phyloP scores from a whole-genome alignment of 2,113 vertebrate genomes.

The Martes martes region DNA sequence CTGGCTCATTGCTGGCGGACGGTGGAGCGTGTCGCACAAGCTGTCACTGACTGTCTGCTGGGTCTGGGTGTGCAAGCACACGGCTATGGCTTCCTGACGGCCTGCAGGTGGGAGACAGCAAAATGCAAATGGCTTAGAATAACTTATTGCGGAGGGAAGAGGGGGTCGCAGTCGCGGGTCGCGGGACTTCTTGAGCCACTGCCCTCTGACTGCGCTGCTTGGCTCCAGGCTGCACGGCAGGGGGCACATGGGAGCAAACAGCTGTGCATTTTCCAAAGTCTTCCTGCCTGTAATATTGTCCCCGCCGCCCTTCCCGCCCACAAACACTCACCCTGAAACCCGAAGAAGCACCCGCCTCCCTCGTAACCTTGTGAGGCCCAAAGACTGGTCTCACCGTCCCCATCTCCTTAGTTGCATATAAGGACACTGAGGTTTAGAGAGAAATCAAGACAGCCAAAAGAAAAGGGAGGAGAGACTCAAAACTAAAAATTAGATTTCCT shows the following conservation, averaged over 20 bases:
- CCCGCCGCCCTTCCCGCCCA: neutral
- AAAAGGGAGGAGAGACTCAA: neutral
- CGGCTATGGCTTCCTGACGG: slow-evolving; percentile 88
- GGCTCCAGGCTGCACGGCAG: neutral
- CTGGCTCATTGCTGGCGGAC: slow-evolving; percentile 84
- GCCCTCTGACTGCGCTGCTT: neutral
- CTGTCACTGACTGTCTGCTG: slow-evolving; percentile 83
- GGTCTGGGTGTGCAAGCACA: slow-evolving; percentile 85
- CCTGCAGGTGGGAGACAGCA: slow-evolving; percentile 79
- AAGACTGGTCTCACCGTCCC: neutral
- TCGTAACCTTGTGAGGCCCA: neutral
- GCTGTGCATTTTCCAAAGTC: neutral
- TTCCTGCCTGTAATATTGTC: neutral
- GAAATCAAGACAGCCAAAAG: neutral
- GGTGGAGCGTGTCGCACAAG: slow-evolving; percentile 84
- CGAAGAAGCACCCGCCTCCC: neutral
- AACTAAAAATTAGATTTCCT: neutral
- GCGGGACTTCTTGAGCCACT: too few species aligned
- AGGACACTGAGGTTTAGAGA: neutral
- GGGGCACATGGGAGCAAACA: neutral
- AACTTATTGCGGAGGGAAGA: neutral
- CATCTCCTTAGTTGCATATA: neutral
- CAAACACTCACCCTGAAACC: neutral
- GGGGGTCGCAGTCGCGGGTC: neutral
- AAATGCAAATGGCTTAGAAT: neutral